These are phyloP conservation scores for Nothobranchius kuhntae DNA, from an alignment of 2,113 vertebrate genomes.

Conservation along the genomic window DNA sequence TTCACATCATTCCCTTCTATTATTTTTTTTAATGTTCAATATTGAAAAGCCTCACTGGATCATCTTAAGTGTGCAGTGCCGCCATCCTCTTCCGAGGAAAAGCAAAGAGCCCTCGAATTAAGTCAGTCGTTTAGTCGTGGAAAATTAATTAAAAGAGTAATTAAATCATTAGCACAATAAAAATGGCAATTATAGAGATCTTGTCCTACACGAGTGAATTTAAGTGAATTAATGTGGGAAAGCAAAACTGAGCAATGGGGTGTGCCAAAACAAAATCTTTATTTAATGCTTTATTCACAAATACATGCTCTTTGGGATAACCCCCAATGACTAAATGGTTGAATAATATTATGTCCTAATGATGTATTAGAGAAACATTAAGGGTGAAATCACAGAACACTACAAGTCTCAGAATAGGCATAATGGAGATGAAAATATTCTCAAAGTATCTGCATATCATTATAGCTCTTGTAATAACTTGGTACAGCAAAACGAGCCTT, in stretches of 20 bases:
- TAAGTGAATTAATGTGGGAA: slow-evolving; percentile 76
- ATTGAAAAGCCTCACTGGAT: slow-evolving; percentile 47
- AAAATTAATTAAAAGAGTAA: slow-evolving; percentile 85
- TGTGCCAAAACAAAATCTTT: slow-evolving; percentile 76
- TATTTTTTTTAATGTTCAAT: slow-evolving; percentile 39
- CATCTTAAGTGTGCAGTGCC: slow-evolving; percentile 43
- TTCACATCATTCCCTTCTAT: background rate
- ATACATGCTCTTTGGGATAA: slow-evolving; percentile 61
- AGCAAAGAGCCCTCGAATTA: slow-evolving; percentile 77
- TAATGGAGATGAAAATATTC: slow-evolving; percentile 13
- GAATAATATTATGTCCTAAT: slow-evolving; percentile 32
- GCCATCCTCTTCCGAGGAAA: slow-evolving; percentile 59
- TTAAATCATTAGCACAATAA: slow-evolving; percentile 84
- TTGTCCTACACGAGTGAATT: slow-evolving; percentile 82
- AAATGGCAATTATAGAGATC: slow-evolving; percentile 79
- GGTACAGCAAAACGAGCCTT: slow-evolving; percentile 18
- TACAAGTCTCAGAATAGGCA: background rate
- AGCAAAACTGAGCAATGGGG: slow-evolving; percentile 70
- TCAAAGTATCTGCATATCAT: slow-evolving; percentile 35
- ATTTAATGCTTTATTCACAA: slow-evolving; percentile 65
- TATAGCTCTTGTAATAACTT: slow-evolving; percentile 30
- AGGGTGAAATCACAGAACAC: slow-evolving; percentile 20
- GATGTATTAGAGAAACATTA: slow-evolving; percentile 31
- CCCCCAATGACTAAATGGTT: slow-evolving; percentile 33
- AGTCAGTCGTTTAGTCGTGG: slow-evolving; percentile 83